These are phyloP conservation scores for Beaufortia kweichowensis DNA, from an alignment of 2,113 vertebrate species.

Conservation along the genomic window DNA sequence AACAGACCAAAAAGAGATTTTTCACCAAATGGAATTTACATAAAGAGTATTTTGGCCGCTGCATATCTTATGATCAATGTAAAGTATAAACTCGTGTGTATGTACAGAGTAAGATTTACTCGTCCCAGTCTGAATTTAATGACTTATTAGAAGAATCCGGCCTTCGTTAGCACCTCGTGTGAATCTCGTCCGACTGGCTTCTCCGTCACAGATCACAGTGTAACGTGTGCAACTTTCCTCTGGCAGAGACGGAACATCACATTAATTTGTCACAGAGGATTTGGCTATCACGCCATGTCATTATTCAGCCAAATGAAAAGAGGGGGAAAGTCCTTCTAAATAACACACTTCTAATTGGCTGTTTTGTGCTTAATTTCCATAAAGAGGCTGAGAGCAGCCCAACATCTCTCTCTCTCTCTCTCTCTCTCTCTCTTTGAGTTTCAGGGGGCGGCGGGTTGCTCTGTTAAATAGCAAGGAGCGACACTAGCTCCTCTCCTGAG, in stretches of 20 bases:
- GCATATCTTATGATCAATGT: too few species aligned
- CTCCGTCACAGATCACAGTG: slow-evolving; percentile 10
- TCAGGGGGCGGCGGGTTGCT: slow-evolving; percentile 64
- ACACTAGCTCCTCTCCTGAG: slow-evolving; percentile 72
- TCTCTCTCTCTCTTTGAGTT: slow-evolving; percentile 65
- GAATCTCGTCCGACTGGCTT: background rate
- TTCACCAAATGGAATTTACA: background rate
- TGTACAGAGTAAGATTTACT: too few species aligned
- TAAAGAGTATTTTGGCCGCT: background rate
- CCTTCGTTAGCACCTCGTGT: slow-evolving; percentile 17
- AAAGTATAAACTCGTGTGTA: too few species aligned
- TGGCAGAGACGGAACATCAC: slow-evolving; percentile 67
- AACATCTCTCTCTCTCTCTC: slow-evolving; percentile 64
- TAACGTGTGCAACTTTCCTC: slow-evolving; percentile 49
- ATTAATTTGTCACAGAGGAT: slow-evolving; percentile 68
- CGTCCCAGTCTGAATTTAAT: too few species aligned
- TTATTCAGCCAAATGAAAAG: slow-evolving; percentile 70
- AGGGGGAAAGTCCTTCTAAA: slow-evolving; percentile 68
- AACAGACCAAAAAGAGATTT: slow-evolving; percentile 36
- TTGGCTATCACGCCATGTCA: slow-evolving; percentile 64
- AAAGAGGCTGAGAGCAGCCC: slow-evolving; percentile 72
- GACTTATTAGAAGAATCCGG: too few species aligned
- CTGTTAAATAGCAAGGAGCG: slow-evolving; percentile 73
- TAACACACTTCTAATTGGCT: slow-evolving; percentile 79
- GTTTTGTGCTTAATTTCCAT: slow-evolving; percentile 80